Evolutionary conservation across 2,113 vertebrate genomes (phyloP).

Genomic region (Ochotona princeps): DNA sequence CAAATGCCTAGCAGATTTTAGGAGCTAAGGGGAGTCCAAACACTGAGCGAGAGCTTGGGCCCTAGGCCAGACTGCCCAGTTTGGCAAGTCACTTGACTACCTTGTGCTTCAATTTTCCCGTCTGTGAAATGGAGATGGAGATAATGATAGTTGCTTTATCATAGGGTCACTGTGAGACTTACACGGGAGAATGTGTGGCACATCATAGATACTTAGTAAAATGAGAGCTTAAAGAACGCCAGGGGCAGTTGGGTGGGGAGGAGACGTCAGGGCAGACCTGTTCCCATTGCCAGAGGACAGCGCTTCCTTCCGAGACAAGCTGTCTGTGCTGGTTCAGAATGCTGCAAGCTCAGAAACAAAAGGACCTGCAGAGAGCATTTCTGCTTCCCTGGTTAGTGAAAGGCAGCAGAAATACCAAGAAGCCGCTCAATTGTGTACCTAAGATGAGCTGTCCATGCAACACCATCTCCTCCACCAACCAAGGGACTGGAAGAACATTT

Average conservation of each 20-base stretch:
- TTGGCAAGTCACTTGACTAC: neutral
- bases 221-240: neutral
- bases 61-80: neutral
- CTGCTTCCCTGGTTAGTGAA: neutral
- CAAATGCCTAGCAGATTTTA: neutral
- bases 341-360: constrained; percentile 1
- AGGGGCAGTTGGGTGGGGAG: neutral
- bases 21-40: neutral
- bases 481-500: constrained; percentile 48
- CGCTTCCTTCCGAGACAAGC: neutral
- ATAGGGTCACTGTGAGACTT: neutral
- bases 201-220: neutral
- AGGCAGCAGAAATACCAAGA: constrained; percentile 30
- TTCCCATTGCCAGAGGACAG: neutral
- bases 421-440: constrained; percentile 4
- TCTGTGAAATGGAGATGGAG: neutral
- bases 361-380: neutral
- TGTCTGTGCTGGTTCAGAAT: neutral
- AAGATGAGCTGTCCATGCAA: constrained; percentile 16
- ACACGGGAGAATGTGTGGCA: neutral
- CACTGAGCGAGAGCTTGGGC: neutral
- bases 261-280: neutral
- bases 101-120: neutral
- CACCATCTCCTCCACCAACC: neutral
- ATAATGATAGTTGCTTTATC: neutral